These are phyloP conservation scores for Kobus ellipsiprymnus DNA, from an alignment of 2,113 vertebrate species.

Conservation along the genomic window DNA sequence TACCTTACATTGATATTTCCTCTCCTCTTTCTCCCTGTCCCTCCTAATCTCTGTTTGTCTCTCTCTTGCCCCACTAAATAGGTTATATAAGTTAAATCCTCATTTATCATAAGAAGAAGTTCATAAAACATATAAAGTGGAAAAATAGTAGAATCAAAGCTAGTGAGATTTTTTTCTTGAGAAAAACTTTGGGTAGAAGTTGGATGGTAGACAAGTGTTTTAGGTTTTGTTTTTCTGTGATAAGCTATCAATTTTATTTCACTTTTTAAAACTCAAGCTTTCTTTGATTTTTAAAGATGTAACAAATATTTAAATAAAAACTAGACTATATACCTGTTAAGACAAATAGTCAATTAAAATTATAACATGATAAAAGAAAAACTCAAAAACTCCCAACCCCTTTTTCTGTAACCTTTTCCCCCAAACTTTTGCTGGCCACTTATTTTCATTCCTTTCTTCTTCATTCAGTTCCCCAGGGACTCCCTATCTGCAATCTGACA, in stretches of 20 bases:
- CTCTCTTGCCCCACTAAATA: not conserved
- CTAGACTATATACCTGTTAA: not conserved
- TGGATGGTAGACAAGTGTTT: not conserved
- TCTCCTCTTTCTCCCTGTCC: too few relatives aligned
- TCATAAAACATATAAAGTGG: not conserved
- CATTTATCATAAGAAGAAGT: not conserved
- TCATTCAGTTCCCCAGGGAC: not conserved
- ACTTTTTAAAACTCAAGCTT: not conserved
- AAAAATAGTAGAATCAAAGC: not conserved
- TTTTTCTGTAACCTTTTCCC: not conserved
- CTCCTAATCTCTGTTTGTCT: accelerated
- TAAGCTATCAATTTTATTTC: not conserved
- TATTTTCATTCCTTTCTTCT: not conserved
- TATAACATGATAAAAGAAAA: not conserved
- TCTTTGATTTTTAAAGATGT: not conserved
- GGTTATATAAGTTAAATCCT: not conserved
- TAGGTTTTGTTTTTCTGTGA: not conserved
- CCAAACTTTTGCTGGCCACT: not conserved
- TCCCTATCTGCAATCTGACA: not conserved
- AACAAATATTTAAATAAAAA: not conserved
- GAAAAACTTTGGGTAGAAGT: not conserved
- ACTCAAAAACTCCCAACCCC: not conserved
- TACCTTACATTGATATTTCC: not conserved
- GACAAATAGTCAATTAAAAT: not conserved
- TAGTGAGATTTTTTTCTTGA: not conserved